Base-by-base conservation (phyloP, 2,797 vertebrate genomes). In the Molossus molossus region DNA sequence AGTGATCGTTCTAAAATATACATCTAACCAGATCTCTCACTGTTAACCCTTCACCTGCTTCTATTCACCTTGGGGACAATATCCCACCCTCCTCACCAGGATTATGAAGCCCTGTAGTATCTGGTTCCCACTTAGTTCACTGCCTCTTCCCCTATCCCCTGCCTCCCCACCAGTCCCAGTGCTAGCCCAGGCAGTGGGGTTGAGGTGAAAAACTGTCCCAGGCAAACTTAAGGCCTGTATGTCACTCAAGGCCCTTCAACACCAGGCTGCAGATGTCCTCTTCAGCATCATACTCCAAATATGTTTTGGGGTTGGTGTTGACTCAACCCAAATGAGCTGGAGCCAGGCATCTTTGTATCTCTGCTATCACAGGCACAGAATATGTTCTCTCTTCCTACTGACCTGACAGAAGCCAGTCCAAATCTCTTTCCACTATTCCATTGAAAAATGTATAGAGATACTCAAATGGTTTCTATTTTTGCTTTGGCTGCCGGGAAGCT, bases 401-500 rank as follows among this genome's bases (percentile, higher is more conserved):
- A 82, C 50, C 62, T 77, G 33, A 89, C 11, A 93, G 81, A 80
- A 33, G 69, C 58, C 77, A 23, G n/a, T n/a, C 33, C 64, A 72
- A 64, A 53, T n/a, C 40, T 85, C 81, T 89, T 85, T 62, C 81
- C 40, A 65, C 20, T 50, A 13, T 9, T 81, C 70, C 25, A 33
- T 55, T 29, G 14, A 27, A 91, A 77, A 58, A 77, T 77, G 48
- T 20, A 64, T 53, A 73, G n/a, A 60, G 57, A 75, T 50, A 21
- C 13, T 37, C 33, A 60, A 73, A 73, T 75, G 18, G 14, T 70
- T 87, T 84, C 87, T 85, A 58, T 70, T 93, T 96, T 94, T 85
- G 67, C 87, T 87, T 69, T 50, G 50, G 79, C 81, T 94, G n/a
- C 90, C 50, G 69, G 76, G 73, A 87, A 65, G 67, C 70, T 91